phyloP scores from a whole-genome alignment of 2,797 vertebrate species.

The Microctenopoma steveboyesi region DNA sequence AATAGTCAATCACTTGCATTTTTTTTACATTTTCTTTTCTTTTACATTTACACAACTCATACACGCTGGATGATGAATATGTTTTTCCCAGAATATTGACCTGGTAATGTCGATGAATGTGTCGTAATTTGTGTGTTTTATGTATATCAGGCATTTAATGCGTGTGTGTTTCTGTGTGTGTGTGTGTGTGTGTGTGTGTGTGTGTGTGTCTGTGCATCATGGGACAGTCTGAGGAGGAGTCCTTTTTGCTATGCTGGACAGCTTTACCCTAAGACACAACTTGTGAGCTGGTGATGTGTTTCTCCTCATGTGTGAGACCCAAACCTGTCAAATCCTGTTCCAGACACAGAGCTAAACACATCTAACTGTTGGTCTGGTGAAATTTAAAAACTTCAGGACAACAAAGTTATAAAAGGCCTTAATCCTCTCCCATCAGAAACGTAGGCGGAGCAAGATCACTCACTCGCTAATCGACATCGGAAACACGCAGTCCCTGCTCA shows the following conservation, averaged over 20 bases:
- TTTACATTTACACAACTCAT: conserved; percentile 86
- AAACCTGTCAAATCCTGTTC: conserved; percentile 61
- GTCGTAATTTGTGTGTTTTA: conserved; percentile 45
- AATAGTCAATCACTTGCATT: conserved; percentile 82
- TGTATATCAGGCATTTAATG: conserved; percentile 35
- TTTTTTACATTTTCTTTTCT: conserved; percentile 66
- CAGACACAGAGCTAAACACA: conserved; percentile 71
- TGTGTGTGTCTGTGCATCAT: conserved; percentile 5
- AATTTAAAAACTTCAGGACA: conserved; percentile 48
- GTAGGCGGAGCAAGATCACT: conserved; percentile 45
- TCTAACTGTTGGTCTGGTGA: conserved; percentile 59
- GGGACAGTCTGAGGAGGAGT: conserved; percentile 65
- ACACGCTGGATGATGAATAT: conserved; percentile 83
- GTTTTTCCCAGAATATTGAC: conserved; percentile 71
- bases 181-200: conserved; percentile 11
- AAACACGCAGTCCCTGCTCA: conserved; percentile 35
- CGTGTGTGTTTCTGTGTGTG: conserved; percentile 15
- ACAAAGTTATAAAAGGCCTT: conserved; percentile 52
- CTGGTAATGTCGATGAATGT: conserved; percentile 57
- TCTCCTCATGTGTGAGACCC: conserved; percentile 66
- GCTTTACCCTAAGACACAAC: conserved; percentile 78
- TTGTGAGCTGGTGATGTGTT: conserved; percentile 85
- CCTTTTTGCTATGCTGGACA: conserved; percentile 83
- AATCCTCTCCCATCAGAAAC: conserved; percentile 51
- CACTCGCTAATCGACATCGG: conserved; percentile 34